Percentiles rank a stretch among this genome's conserved stretches.
These are phyloP conservation scores for Hirtodrosophila duncani DNA, from an alignment of 2,888 invertebrate genomes.

Conservation along the genomic window DNA sequence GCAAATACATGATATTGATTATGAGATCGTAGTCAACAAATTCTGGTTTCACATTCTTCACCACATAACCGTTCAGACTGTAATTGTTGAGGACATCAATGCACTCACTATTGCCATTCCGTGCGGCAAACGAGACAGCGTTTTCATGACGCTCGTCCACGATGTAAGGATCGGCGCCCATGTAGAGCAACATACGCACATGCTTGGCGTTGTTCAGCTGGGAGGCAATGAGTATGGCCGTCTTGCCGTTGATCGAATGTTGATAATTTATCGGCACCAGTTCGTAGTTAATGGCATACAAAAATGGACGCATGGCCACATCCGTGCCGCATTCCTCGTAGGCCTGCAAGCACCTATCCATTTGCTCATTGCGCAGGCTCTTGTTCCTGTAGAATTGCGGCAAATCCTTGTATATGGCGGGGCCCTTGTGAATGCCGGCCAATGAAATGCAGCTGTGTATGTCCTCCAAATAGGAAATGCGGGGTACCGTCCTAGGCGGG, in stretches of 20 bases:
- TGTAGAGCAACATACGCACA: constrained; percentile 38
- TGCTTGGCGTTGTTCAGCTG: constrained; percentile 40
- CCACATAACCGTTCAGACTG: constrained; percentile 17
- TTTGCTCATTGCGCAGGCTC: constrained; percentile 29
- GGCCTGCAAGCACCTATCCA: constrained; percentile 47
- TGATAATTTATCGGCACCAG: constrained; percentile 48
- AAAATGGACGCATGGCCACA: constrained; percentile 32
- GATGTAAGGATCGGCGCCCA: constrained; percentile 56
- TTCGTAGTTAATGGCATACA: constrained; percentile 51
- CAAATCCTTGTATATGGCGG: constrained; percentile 29
- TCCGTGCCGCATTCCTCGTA: constrained; percentile 50
- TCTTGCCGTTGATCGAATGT: constrained; percentile 48
- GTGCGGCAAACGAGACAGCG: constrained; percentile 34
- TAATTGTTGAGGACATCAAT: constrained; percentile 39
- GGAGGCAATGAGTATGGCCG: constrained; percentile 46
- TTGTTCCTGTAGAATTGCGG: constrained; percentile 24
- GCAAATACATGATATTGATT: constrained; percentile 42
- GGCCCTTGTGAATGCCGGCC: constrained; percentile 19
- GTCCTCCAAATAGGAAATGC: constrained; percentile 45
- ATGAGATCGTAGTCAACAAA: constrained; percentile 44
- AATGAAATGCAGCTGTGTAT: constrained; percentile 30
- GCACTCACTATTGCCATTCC: constrained; percentile 37
- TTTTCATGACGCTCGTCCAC: constrained; percentile 33
- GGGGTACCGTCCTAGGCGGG: neutral
- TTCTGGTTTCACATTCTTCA: constrained; percentile 35